phyloP scores from a whole-genome alignment of 2,797 vertebrate species.

The Limosa lapponica region DNA sequence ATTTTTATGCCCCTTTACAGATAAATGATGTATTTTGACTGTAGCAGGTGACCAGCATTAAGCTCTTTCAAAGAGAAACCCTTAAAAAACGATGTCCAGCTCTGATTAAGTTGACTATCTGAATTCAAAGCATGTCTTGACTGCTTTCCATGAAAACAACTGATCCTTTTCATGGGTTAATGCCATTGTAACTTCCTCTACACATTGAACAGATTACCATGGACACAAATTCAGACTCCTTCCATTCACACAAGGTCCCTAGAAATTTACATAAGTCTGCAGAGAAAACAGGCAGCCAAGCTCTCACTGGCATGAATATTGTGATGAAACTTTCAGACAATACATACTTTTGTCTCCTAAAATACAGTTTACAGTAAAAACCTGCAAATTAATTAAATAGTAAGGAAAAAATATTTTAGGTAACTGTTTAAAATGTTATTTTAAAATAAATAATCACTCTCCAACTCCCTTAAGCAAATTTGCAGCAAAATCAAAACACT shows the following conservation, averaged over 20 bases:
- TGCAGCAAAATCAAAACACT: neutral
- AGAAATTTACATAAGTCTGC: constrained; percentile 71
- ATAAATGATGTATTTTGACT: constrained; percentile 41
- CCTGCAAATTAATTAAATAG: neutral
- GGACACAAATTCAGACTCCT: constrained; percentile 80
- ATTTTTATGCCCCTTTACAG: constrained; percentile 31
- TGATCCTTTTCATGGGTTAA: constrained; percentile 78
- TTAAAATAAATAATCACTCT: neutral
- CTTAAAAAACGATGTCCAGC: constrained; percentile 58
- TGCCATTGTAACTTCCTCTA: constrained; percentile 84
- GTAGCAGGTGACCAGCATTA: constrained; percentile 24
- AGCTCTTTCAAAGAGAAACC: constrained; percentile 30
- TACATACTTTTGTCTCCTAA: constrained; percentile 63
- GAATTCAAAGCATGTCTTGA: constrained; percentile 83
- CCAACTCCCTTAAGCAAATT: neutral
- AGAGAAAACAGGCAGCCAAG: constrained; percentile 61
- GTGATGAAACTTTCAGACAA: constrained; percentile 65
- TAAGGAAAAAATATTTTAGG: neutral
- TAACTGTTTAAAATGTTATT: neutral
- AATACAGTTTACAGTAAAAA: constrained; percentile 63
- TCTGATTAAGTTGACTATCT: constrained; percentile 78
- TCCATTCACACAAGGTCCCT: constrained; percentile 69
- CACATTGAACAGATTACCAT: constrained; percentile 80
- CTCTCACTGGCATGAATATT: constrained; percentile 56
- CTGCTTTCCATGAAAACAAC: constrained; percentile 84